Conservation (phyloP, 2,113 vertebrate species). For the Otus sunia region DNA sequence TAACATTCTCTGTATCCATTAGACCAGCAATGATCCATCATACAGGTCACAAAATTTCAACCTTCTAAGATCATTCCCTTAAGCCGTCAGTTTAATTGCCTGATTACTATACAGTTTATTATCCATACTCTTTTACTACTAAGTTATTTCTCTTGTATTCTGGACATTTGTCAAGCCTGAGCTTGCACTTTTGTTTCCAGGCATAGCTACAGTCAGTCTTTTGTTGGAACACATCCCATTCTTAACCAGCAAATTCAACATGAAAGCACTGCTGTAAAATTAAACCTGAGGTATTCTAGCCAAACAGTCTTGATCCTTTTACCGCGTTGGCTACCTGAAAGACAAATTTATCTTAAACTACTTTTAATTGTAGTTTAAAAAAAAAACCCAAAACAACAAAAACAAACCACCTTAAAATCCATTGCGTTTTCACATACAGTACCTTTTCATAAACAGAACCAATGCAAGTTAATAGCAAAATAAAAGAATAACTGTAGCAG, state of each 20-base stretch:
- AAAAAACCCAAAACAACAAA: neutral
- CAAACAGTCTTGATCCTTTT: neutral
- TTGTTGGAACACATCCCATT: neutral
- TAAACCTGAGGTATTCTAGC: neutral
- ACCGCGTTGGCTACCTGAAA: accelerated
- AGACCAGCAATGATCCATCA: neutral
- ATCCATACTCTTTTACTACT: neutral
- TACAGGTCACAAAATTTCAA: neutral
- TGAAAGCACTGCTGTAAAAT: neutral
- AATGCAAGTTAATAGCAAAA: neutral
- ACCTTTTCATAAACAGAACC: neutral
- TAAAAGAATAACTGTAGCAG: neutral
- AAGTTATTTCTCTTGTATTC: neutral
- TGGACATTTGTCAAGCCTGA: neutral
- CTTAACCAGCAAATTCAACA: neutral
- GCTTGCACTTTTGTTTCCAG: neutral
- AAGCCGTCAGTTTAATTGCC: neutral
- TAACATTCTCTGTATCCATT: neutral
- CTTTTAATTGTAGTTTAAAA: neutral
- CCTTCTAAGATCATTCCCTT: neutral
- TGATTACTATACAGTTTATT: neutral
- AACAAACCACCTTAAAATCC: neutral
- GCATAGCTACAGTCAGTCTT: neutral
- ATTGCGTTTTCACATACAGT: neutral
- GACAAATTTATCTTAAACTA: neutral